Evolutionary conservation across 2,113 vertebrate species (phyloP).

Genomic region (Calidris pygmaea): DNA sequence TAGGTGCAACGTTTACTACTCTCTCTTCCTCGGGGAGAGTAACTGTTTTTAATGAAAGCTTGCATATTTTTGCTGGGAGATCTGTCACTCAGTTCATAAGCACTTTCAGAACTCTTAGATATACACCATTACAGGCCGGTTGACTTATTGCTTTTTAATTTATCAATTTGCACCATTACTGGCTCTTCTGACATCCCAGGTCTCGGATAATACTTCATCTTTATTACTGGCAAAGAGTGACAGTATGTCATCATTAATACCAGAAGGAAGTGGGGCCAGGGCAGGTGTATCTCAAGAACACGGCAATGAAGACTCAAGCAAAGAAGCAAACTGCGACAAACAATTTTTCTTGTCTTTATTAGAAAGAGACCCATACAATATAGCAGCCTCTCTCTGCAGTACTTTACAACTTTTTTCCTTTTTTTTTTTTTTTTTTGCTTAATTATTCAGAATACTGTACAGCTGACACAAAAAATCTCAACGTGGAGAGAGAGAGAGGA

Average conservation of each 20-base stretch:
- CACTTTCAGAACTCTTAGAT: conserved; percentile 1
- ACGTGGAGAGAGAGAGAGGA: conserved; percentile 37
- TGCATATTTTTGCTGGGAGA: conserved; percentile 6
- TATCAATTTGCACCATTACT: conserved; percentile 42
- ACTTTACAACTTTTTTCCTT: conserved; percentile 76
- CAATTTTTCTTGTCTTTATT: conserved; percentile 88
- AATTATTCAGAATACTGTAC: conserved; percentile 86
- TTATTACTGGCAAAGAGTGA: conserved; percentile 67
- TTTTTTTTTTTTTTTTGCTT: neutral
- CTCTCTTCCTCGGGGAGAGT: neutral
- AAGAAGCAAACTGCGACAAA: neutral
- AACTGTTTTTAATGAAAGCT: conserved; percentile 53
- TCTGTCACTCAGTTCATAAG: conserved; percentile 10
- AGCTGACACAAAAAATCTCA: conserved; percentile 81
- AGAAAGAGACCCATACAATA: conserved; percentile 90
- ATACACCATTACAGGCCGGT: neutral
- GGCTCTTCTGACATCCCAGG: neutral
- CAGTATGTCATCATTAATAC: neutral
- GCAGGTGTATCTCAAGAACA: neutral
- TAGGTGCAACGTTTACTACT: conserved; percentile 52
- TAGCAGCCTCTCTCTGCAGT: conserved; percentile 79
- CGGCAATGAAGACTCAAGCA: neutral
- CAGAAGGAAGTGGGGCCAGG: neutral
- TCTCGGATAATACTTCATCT: conserved; percentile 23
- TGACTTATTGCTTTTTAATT: conserved; percentile 65